Evolutionary conservation across 2,113 vertebrate species (phyloP).

Genomic region (Zingel zingel): DNA sequence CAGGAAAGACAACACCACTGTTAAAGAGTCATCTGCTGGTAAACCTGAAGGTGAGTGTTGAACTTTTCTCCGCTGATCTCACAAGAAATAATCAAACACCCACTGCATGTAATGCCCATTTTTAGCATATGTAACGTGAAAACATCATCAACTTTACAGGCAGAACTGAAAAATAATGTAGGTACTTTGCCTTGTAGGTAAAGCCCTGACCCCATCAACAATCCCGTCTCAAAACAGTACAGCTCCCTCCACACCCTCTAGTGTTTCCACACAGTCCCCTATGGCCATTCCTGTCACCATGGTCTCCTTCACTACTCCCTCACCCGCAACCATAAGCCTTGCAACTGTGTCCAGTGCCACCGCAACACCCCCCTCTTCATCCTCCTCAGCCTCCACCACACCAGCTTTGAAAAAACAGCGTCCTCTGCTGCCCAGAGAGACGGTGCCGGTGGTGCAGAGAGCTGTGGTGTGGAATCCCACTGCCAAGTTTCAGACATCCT

Average conservation of each 20-base stretch:
- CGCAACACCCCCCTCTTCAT: conserved; percentile 78
- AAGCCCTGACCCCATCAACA: conserved; percentile 83
- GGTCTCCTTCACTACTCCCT: conserved; percentile 85
- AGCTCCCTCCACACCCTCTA: conserved; percentile 79
- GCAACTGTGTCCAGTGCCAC: conserved; percentile 67
- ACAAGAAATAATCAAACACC: conserved; percentile 13
- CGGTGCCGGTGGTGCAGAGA: conserved; percentile 92
- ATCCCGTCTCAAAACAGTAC: conserved; percentile 87
- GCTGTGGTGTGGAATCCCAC: conserved; percentile 95
- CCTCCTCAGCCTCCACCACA: conserved; percentile 76
- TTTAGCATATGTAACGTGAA: not conserved
- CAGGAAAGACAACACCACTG: conserved; percentile 86
- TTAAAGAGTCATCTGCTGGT: conserved; percentile 87
- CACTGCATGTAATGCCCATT: not conserved
- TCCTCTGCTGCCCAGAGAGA: conserved; percentile 95
- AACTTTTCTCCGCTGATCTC: conserved; percentile 3
- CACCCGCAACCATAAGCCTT: conserved; percentile 75
- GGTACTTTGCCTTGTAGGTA: conserved; percentile 80
- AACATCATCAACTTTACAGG: not conserved
- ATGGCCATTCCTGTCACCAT: conserved; percentile 82
- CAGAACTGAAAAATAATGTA: not conserved
- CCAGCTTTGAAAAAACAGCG: conserved; percentile 95
- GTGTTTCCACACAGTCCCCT: conserved; percentile 86
- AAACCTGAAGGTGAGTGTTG: conserved; percentile 87
- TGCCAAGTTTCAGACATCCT: conserved; percentile 96